Conservation (phyloP, 2,888 invertebrate species). For the Euphydryas editha region DNA sequence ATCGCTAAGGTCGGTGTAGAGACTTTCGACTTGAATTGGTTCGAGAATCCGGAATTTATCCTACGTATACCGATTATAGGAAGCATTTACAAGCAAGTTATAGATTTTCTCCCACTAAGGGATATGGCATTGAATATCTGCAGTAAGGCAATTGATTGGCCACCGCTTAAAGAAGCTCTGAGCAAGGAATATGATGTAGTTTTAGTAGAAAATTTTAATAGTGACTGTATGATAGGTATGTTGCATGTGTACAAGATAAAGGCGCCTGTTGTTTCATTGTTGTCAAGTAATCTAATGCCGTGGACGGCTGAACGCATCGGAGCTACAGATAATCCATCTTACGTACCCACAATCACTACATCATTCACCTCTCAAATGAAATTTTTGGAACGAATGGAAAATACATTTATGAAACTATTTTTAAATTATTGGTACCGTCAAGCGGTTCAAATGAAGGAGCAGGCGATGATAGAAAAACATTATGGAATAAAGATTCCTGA, state of each 20-base stretch:
- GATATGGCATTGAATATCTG: constrained; percentile 67
- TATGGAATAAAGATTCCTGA: constrained; percentile 69
- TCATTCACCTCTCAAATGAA: constrained; percentile 74
- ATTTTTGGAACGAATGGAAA: constrained; percentile 77
- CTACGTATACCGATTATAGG: constrained; percentile 55
- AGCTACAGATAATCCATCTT: constrained; percentile 77
- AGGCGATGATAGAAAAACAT: constrained; percentile 52
- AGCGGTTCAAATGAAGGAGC: constrained; percentile 47
- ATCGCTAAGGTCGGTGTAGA: constrained; percentile 66
- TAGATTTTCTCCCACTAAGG: constrained; percentile 60
- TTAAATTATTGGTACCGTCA: constrained; percentile 65
- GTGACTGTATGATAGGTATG: constrained; percentile 86
- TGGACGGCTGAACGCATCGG: constrained; percentile 78
- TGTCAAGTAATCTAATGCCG: constrained; percentile 83
- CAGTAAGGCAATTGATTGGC: constrained; percentile 65
- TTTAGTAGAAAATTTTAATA: constrained; percentile 85
- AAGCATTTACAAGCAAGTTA: constrained; percentile 53
- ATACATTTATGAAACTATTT: constrained; percentile 59
- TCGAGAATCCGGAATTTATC: constrained; percentile 55
- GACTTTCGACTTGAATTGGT: constrained; percentile 59
- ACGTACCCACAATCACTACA: constrained; percentile 81
- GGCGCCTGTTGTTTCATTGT: constrained; percentile 82
- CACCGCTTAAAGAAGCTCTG: constrained; percentile 63
- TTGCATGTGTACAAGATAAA: constrained; percentile 78
- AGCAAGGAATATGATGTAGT: constrained; percentile 84